phyloP scores from a whole-genome alignment of 2,113 vertebrate genomes.

The Haemorhous mexicanus region DNA sequence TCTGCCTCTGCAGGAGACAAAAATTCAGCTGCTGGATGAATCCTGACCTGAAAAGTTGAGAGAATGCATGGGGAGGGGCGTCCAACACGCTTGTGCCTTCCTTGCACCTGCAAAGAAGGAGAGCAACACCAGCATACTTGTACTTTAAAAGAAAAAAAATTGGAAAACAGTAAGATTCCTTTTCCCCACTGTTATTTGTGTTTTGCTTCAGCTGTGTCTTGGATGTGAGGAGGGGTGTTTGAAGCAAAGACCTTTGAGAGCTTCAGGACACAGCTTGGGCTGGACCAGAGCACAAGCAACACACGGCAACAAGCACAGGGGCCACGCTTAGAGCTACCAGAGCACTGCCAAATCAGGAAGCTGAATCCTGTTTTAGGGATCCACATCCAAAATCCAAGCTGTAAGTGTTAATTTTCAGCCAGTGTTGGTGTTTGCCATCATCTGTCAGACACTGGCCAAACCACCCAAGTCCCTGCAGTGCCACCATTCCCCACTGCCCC shows the following conservation, averaged over 20 bases:
- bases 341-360: neutral
- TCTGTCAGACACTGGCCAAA: fast-evolving
- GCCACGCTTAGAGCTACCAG: too few species aligned
- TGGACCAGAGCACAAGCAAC: neutral
- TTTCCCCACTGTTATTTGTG: fast-evolving
- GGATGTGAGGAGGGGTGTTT: neutral
- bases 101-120: neutral
- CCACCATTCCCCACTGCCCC: neutral
- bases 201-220: neutral
- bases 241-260: neutral
- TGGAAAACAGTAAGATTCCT: neutral
- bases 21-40: neutral
- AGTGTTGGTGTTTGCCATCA: neutral
- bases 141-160: neutral
- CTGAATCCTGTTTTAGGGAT: neutral
- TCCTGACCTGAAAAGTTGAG: neutral
- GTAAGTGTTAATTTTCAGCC: neutral
- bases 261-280: neutral
- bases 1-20: neutral
- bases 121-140: neutral
- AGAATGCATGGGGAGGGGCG: fast-evolving
- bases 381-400: neutral
- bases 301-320: neutral
- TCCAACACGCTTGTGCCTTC: neutral
- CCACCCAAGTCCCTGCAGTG: neutral